Evolutionary conservation across 2,113 vertebrate genomes (phyloP).

Genomic region (Lanius ludovicianus): DNA sequence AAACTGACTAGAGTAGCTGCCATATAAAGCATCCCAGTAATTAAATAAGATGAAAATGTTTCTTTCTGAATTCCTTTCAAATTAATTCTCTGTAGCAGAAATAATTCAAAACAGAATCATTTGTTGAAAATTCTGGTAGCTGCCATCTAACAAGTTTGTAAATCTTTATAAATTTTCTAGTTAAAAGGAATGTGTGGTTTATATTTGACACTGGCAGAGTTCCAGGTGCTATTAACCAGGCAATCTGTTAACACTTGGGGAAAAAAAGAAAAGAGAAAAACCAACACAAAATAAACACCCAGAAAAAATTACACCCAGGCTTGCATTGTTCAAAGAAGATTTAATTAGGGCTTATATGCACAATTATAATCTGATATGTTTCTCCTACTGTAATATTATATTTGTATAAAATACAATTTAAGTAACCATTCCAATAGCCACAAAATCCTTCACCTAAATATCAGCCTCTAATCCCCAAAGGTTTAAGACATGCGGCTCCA

Average conservation of each 20-base stretch:
- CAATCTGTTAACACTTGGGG: background rate
- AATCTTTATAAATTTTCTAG: background rate
- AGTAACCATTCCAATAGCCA: background rate
- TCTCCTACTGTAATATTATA: background rate
- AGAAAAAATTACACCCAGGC: background rate
- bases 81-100: background rate
- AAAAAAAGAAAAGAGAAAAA: background rate
- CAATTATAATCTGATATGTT: background rate
- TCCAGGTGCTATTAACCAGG: background rate
- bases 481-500: background rate
- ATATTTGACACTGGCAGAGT: background rate
- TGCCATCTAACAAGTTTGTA: background rate
- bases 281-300: background rate
- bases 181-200: background rate
- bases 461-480: background rate
- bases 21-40: background rate
- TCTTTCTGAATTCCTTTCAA: background rate
- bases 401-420: background rate
- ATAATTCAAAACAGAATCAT: background rate
- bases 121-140: slow-evolving; percentile 3
- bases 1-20: background rate
- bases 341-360: background rate
- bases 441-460: background rate
- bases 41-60: background rate
- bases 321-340: background rate